Percentiles rank a stretch among this genome's conserved stretches.
phyloP scores from a whole-genome alignment of 2,797 vertebrate species.

The Apogon hyalosoma region DNA sequence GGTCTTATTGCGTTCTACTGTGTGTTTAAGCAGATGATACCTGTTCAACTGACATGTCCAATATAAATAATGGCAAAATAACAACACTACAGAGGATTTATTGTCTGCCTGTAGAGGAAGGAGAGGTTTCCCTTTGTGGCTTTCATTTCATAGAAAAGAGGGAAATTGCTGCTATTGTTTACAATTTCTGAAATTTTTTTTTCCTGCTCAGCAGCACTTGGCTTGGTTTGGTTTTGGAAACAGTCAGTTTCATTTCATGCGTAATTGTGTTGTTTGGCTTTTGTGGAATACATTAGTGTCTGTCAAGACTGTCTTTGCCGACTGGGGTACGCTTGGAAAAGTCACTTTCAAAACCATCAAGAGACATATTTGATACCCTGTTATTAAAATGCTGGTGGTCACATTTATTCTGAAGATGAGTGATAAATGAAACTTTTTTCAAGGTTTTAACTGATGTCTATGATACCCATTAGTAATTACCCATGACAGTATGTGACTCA shows the following conservation, averaged over 20 bases:
- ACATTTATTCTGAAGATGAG: too few species aligned
- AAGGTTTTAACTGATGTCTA: too few species aligned
- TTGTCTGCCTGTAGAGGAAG: background rate
- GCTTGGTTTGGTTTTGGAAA: conserved; percentile 11
- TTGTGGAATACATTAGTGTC: conserved; percentile 37
- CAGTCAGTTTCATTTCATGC: conserved; percentile 17
- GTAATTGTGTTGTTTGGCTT: conserved; percentile 28
- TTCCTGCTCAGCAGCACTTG: conserved; percentile 19
- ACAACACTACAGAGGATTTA: background rate
- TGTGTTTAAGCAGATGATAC: too few species aligned
- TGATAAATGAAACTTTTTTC: background rate
- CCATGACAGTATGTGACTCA: too few species aligned
- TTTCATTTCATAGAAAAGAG: conserved; percentile 10
- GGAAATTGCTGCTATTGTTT: conserved; percentile 33
- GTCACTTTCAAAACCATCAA: background rate
- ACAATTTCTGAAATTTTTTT: background rate
- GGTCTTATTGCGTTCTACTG: too few species aligned
- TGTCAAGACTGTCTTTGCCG: conserved; percentile 1
- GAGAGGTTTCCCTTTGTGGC: background rate
- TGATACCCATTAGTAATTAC: too few species aligned
- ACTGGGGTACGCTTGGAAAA: background rate
- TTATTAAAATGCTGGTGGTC: background rate
- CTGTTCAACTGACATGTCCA: too few species aligned
- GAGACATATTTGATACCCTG: background rate
- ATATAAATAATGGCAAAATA: too few species aligned